Evolutionary conservation across 2,888 invertebrate genomes (phyloP).

Genomic region (Dysmachus trigonus): DNA sequence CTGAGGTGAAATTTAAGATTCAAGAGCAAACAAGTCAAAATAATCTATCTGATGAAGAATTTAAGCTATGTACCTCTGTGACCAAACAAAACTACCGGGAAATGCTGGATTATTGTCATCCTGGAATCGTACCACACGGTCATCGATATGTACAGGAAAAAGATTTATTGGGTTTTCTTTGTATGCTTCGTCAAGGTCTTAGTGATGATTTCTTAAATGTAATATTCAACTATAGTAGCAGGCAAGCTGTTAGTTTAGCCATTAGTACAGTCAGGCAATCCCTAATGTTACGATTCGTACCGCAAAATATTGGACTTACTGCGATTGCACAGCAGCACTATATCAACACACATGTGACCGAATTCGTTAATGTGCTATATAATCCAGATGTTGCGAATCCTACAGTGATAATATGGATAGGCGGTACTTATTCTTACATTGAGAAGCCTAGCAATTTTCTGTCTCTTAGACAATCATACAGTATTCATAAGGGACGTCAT

Average conservation of each 20-base stretch:
- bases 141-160: background rate
- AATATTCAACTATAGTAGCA: background rate
- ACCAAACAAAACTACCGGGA: too few relatives aligned
- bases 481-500: background rate
- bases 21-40: too few relatives aligned
- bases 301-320: background rate
- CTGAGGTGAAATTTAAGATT: too few relatives aligned
- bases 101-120: conserved; percentile 3
- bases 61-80: too few relatives aligned
- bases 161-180: background rate
- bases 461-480: background rate
- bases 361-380: too few relatives aligned
- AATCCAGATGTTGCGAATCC: too few relatives aligned
- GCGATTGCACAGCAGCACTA: background rate
- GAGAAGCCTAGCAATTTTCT: too few relatives aligned
- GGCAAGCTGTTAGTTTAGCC: background rate
- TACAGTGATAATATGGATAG: too few relatives aligned
- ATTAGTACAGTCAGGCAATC: background rate
- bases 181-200: background rate
- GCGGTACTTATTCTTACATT: too few relatives aligned
- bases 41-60: too few relatives aligned
- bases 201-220: background rate
- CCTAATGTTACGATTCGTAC: background rate
- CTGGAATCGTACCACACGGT: background rate
- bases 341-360: background rate